Percentiles rank a stretch among this genome's conserved stretches.
Evolutionary conservation across 2,113 vertebrate species (phyloP).

Genomic region (Scatophagus argus): DNA sequence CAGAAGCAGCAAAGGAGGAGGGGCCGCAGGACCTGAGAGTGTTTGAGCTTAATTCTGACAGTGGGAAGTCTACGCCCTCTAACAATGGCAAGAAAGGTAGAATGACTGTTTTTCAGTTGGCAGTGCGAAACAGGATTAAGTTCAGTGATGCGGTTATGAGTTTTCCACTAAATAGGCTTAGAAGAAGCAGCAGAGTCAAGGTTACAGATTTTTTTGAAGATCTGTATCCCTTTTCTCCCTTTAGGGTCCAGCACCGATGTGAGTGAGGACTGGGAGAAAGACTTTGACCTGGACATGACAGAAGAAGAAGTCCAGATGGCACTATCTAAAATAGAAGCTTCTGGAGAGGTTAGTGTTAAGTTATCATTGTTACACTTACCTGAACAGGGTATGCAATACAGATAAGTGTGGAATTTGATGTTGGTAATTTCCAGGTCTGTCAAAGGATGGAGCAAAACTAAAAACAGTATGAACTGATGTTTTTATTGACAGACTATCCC

Average conservation of each 20-base stretch:
- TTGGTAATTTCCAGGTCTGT: too few species aligned
- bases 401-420: too few species aligned
- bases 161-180: conserved; percentile 33
- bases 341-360: conserved; percentile 85
- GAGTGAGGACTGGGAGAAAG: conserved; percentile 99
- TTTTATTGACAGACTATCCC: too few species aligned
- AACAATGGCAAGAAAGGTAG: conserved; percentile 98
- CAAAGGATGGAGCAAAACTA: too few species aligned
- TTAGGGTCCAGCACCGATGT: conserved; percentile 97
- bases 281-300: conserved; percentile 99
- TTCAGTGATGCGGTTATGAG: background rate
- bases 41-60: conserved; percentile 98
- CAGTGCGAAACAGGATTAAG: background rate
- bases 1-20: conserved; percentile 88
- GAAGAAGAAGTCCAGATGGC: conserved; percentile 98
- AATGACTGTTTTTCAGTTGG: background rate
- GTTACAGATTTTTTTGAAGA: too few species aligned
- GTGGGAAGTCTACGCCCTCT: conserved; percentile 97
- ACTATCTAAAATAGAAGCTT: conserved; percentile 89
- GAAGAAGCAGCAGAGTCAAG: background rate
- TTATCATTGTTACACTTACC: background rate
- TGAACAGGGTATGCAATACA: too few species aligned
- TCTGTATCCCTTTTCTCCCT: background rate
- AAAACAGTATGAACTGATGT: too few species aligned
- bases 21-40: conserved; percentile 91